Conservation (phyloP, 2,797 vertebrate species). For the Antrozous pallidus region DNA sequence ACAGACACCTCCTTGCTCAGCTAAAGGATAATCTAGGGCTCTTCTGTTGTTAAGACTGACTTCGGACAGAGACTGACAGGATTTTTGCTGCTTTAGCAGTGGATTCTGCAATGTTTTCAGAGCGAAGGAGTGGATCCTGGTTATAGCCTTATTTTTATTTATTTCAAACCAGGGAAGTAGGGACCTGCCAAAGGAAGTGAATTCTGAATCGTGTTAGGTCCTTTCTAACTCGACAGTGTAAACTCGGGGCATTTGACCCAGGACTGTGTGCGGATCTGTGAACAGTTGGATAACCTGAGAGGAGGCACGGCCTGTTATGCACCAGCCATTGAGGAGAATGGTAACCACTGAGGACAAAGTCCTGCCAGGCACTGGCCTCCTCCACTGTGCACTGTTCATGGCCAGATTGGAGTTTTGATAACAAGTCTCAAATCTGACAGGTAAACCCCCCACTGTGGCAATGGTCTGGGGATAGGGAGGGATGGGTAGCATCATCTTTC, state of each 20-base stretch:
- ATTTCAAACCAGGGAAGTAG: background rate
- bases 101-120: background rate
- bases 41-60: background rate
- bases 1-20: background rate
- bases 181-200: background rate
- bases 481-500: background rate
- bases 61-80: background rate
- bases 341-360: background rate
- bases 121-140: background rate
- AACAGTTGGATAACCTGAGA: background rate
- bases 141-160: background rate
- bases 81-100: background rate
- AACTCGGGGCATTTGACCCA: background rate
- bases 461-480: background rate
- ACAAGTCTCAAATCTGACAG: background rate
- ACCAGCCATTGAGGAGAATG: background rate
- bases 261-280: background rate
- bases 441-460: background rate
- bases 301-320: background rate
- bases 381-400: background rate
- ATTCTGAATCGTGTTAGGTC: background rate
- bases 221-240: background rate
- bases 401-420: background rate
- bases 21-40: background rate
- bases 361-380: background rate